Evolutionary conservation across 2,888 invertebrate genomes (phyloP).

Genomic region (Piscicola geometra): DNA sequence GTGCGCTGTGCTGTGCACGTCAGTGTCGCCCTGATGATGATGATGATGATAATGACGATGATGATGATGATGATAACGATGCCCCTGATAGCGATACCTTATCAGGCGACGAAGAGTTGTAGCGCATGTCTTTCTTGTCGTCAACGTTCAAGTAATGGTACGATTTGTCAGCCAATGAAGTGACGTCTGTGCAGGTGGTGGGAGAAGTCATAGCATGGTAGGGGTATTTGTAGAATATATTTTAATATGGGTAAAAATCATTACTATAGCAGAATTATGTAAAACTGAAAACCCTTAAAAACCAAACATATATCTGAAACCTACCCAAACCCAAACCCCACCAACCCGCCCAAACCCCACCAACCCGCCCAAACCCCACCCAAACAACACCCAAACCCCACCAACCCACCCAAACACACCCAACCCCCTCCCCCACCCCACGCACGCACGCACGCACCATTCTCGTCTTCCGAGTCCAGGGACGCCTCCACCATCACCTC

Average conservation of each 20-base stretch:
- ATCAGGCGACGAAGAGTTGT: constrained; percentile 30
- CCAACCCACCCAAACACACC: not conserved
- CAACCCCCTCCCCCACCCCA: not conserved
- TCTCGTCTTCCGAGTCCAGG: constrained; percentile 94
- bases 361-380: not conserved
- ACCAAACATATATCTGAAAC: too few relatives aligned
- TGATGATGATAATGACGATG: not conserved
- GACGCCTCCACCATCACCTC: constrained; percentile 99
- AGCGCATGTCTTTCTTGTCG: constrained; percentile 30
- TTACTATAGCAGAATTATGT: too few relatives aligned
- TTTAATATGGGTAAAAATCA: too few relatives aligned
- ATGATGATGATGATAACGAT: too few relatives aligned
- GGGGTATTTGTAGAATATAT: too few relatives aligned
- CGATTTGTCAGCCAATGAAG: constrained; percentile 26
- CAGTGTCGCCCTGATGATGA: not conserved
- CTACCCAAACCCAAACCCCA: not conserved
- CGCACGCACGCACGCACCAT: constrained; percentile 66
- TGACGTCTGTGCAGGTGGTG: constrained; percentile 2
- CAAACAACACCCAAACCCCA: not conserved
- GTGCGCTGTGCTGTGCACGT: constrained; percentile 6
- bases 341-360: not conserved
- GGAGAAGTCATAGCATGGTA: too few relatives aligned
- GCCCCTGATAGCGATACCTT: constrained; percentile 12
- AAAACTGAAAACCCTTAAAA: too few relatives aligned
- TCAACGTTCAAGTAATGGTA: constrained; percentile 35